These are phyloP conservation scores for Dryocosmus kuriphilus DNA, from an alignment of 2,888 invertebrate species.

Conservation along the genomic window DNA sequence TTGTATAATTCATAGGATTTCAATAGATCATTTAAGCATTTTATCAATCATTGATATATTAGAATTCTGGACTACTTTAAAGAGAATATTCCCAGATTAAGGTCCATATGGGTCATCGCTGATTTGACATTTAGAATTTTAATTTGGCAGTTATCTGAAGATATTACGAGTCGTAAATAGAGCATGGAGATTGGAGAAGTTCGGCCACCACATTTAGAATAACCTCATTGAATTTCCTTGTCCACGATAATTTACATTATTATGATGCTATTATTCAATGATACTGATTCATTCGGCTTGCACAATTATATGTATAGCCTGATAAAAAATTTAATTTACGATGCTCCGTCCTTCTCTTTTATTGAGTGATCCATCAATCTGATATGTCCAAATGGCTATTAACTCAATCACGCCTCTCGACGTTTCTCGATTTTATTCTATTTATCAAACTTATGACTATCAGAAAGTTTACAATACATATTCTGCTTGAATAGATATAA, in stretches of 20 bases:
- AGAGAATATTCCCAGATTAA: constrained; percentile 25
- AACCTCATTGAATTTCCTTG: constrained; percentile 4
- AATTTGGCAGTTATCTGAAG: neutral
- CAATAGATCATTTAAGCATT: constrained; percentile 7
- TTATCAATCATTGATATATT: neutral
- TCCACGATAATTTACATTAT: neutral
- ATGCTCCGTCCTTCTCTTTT: neutral
- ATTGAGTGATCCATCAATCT: constrained; percentile 17
- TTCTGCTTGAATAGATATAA: too few species aligned
- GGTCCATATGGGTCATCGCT: constrained; percentile 22
- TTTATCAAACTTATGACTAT: neutral
- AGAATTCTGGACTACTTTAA: constrained; percentile 14
- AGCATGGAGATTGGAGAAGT: constrained; percentile 16
- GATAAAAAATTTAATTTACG: constrained; percentile 17
- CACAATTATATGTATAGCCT: neutral
- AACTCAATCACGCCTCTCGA: neutral
- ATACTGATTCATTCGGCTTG: constrained; percentile 36
- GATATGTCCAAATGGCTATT: neutral
- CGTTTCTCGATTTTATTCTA: neutral
- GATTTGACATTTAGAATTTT: constrained; percentile 12
- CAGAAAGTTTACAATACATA: neutral
- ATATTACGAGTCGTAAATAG: constrained; percentile 16
- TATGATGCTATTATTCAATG: constrained; percentile 52
- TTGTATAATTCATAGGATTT: constrained; percentile 5
- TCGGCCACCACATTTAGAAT: constrained; percentile 1